A percentile compares a stretch with the other conserved stretches of the same genome.
These are phyloP conservation scores for Neolamprologus longior DNA, from an alignment of 2,113 vertebrate species.

Conservation along the genomic window DNA sequence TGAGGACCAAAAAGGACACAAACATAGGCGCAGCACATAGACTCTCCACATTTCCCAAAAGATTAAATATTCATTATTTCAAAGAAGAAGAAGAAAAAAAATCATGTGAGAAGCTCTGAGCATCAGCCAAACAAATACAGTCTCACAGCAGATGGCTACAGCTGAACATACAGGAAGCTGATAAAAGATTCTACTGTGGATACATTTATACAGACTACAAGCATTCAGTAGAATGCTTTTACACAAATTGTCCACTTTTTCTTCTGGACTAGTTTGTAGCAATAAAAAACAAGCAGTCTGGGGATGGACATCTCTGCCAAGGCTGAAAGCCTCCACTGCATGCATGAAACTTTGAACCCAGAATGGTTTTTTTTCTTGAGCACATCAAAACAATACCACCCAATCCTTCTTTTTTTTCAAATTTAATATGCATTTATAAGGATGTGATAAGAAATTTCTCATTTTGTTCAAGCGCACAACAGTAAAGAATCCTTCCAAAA, in stretches of 20 bases:
- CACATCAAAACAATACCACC: not conserved
- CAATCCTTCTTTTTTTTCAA: not conserved
- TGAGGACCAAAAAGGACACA: not conserved
- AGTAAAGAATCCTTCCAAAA: not conserved
- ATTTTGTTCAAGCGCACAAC: not conserved
- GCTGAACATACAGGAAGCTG: not conserved
- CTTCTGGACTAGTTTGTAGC: not conserved
- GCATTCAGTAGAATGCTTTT: not conserved
- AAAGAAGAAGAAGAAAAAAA: not conserved
- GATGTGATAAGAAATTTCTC: not conserved
- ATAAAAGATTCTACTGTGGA: not conserved
- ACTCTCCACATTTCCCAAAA: not conserved
- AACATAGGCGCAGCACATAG: not conserved
- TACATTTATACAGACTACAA: not conserved
- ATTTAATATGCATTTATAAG: not conserved
- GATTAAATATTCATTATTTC: constrained; percentile 8
- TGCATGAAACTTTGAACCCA: not conserved
- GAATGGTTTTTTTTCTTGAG: not conserved
- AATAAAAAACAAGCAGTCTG: not conserved
- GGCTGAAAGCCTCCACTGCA: not conserved
- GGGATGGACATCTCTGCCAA: not conserved
- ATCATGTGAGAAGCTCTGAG: not conserved
- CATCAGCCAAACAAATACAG: not conserved
- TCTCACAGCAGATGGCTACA: not conserved
- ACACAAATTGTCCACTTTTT: not conserved